phyloP scores from a whole-genome alignment of 2,888 invertebrate genomes.

The Lamellibrachia satsuma region DNA sequence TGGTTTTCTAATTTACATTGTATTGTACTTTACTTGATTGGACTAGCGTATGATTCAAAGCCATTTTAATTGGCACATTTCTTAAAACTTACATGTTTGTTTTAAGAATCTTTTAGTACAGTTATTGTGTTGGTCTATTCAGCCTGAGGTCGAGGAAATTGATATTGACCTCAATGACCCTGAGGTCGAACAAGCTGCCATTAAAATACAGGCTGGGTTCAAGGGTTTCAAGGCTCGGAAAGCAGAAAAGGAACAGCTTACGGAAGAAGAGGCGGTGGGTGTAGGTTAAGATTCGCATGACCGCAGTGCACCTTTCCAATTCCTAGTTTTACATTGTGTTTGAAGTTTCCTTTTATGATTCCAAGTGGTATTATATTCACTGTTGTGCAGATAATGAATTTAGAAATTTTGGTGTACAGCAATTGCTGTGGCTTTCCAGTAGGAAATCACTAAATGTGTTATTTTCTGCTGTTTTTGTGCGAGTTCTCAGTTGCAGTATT shows the following conservation, averaged over 20 bases:
- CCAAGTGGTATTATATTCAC: background rate
- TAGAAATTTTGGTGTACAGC: too few relatives aligned
- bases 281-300: background rate
- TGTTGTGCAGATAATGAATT: background rate
- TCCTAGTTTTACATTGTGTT: background rate
- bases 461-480: too few relatives aligned
- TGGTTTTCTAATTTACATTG: too few relatives aligned
- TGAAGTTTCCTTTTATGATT: background rate
- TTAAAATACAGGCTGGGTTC: conserved; percentile 63
- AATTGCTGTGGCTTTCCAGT: too few relatives aligned
- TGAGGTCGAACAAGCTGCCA: conserved; percentile 54
- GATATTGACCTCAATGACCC: conserved; percentile 49
- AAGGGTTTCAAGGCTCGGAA: conserved; percentile 46
- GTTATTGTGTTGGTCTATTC: background rate
- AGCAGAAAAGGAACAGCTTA: background rate
- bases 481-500: too few relatives aligned
- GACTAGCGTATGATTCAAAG: too few relatives aligned
- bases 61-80: background rate
- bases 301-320: background rate
- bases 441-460: too few relatives aligned
- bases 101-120: background rate
- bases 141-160: conserved; percentile 35
- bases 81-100: background rate
- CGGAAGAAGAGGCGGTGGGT: background rate
- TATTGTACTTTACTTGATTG: too few relatives aligned